Evolutionary conservation across 2,113 vertebrate species (phyloP), one percentile per base, ranked within the genome.

Genomic region (Suncus etruscus): DNA sequence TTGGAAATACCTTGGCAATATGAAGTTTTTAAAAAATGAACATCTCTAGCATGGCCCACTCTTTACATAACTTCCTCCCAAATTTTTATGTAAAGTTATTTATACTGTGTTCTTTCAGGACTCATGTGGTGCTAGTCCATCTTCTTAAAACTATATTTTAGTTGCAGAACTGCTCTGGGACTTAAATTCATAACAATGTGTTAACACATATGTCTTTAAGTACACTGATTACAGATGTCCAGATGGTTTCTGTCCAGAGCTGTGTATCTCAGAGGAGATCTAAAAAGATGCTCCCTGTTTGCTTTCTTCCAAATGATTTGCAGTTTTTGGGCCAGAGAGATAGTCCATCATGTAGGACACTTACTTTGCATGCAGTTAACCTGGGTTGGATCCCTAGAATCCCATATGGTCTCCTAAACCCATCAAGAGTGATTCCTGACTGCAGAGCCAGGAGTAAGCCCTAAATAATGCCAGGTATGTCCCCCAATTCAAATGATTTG

Each of bases 81-180:
- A 0, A 22, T 32, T 93, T 87, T 90, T 73, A 29, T 16, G 6
- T 72, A 48, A 16, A 15, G 74, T 77, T 92, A 54, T 90, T 93
- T 87, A 66, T 63, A 78, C 54, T 31, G 1, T 54, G 8, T 92
- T 32, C 32, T 88, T 89, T 89, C 70, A 94, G 18, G 68, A 47
- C 14, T 87, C 11, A 6, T 2, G 9, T 32, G 47, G 18, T 78
- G 12, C 80, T 47, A 81, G 31, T 73, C 31, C 15, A 1, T 91
- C 90, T 93, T 89, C 50, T 86, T 93, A 66, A 92, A 90, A 83
- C 27, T 86, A 0, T 78, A 65, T 70, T 85, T 77, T 84, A 86
- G 86, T 84, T 86, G 78, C 75, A 77, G 32, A 89, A 45, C 48
- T 68, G 51, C 61, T 51, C 50, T 65, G 11, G 24, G 66, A 54